These are phyloP conservation scores for Eupithecia insigniata DNA, from an alignment of 2,888 invertebrate species.

Conservation along the genomic window DNA sequence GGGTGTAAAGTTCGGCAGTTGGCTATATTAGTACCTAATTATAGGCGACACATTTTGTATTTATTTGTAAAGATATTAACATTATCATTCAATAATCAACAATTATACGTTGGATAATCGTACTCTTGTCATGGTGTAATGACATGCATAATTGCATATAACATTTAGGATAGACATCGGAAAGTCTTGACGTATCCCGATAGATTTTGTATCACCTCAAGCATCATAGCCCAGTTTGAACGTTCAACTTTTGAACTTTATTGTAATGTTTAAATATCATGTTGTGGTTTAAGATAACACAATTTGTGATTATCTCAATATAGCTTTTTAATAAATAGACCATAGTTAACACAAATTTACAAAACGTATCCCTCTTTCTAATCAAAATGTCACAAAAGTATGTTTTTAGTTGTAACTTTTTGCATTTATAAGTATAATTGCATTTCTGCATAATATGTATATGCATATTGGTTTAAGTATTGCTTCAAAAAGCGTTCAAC, in stretches of 20 bases:
- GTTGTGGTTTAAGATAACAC: constrained; percentile 42
- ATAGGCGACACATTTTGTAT: constrained; percentile 40
- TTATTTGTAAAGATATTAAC: constrained; percentile 40
- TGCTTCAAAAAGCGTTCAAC: constrained; percentile 27
- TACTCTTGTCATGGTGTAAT: constrained; percentile 37
- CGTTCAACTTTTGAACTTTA: constrained; percentile 40
- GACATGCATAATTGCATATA: constrained; percentile 21
- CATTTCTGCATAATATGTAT: constrained; percentile 18
- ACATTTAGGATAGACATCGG: constrained; percentile 29
- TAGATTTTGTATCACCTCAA: constrained; percentile 36
- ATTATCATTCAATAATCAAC: constrained; percentile 47
- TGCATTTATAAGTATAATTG: constrained; percentile 32
- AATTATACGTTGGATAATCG: constrained; percentile 40
- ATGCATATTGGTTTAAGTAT: constrained; percentile 29
- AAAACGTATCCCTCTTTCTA: constrained; percentile 42
- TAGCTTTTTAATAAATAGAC: constrained; percentile 46
- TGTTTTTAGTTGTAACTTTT: constrained; percentile 29
- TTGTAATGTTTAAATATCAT: constrained; percentile 43
- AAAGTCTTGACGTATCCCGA: constrained; percentile 35
- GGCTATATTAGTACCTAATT: constrained; percentile 36
- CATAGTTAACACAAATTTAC: constrained; percentile 41
- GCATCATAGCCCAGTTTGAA: constrained; percentile 34
- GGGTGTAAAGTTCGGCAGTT: constrained; percentile 37
- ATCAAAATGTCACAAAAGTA: constrained; percentile 28
- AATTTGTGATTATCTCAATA: constrained; percentile 46